phyloP scores from a whole-genome alignment of 2,797 vertebrate species.

The Brachymystax lenok region DNA sequence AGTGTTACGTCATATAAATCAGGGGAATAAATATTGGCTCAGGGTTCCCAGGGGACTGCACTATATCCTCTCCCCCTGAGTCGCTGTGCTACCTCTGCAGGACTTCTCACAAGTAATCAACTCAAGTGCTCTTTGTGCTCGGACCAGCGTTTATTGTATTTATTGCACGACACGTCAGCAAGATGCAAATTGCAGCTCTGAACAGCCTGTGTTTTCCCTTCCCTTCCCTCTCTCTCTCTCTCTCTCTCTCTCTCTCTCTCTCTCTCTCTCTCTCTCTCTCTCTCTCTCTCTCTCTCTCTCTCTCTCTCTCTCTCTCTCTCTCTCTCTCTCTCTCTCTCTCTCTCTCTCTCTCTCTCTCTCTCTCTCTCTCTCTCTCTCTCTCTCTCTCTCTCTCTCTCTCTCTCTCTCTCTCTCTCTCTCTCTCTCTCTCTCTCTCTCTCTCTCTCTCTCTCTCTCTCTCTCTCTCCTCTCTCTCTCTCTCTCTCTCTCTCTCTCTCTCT shows the following conservation, averaged over 20 bases:
- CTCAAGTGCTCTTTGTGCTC: slow-evolving; percentile 56
- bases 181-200: slow-evolving; percentile 47
- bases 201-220: neutral
- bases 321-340: too few species aligned
- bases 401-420: neutral
- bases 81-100: slow-evolving; percentile 55
- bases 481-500: slow-evolving; percentile 15
- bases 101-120: slow-evolving; percentile 70
- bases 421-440: neutral
- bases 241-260: slow-evolving; percentile 14
- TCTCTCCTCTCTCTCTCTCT: slow-evolving; percentile 24
- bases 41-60: slow-evolving; percentile 57
- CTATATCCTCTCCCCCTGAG: slow-evolving; percentile 49
- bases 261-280: slow-evolving; percentile 11
- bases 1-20: too few species aligned
- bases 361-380: neutral
- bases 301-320: slow-evolving; percentile 8
- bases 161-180: slow-evolving; percentile 47
- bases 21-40: slow-evolving; percentile 76
- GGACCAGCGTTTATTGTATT: slow-evolving; percentile 42
- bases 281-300: neutral
- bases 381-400: slow-evolving; percentile 1
- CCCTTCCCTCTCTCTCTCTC: neutral
- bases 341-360: neutral
- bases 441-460: slow-evolving; percentile 9